Evolutionary conservation across 1,140 invertebrate species (phyloP), one percentile per base, ranked within the genome.

Genomic region (Lepidurus apus): DNA sequence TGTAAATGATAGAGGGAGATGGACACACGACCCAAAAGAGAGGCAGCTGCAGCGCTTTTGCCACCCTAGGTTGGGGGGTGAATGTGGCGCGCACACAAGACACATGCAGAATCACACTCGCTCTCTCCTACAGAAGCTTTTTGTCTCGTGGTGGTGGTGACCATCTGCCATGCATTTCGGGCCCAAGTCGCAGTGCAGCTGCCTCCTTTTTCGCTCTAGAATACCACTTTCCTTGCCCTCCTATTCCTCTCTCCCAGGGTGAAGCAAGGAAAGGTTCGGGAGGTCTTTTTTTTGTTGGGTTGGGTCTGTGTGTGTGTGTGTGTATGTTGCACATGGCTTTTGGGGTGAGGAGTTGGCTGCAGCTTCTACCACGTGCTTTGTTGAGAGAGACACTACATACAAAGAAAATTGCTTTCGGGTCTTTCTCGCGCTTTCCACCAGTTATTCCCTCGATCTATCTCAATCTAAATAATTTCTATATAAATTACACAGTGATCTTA

Each of bases 131-230:
- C 42, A 43, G 44, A 21, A n/a, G 42, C 74, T 73, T 42, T 74
- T 26, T 34, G 21, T 42, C 74, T 74, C 42, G 74, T 75, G 26
- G 42, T 75, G 74, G 53, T 65, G 53, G 53, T 65, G 53, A 65
- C 53, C 53, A 65, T 65, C 53, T 65, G 53, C 53, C 53, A 65
- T n/a, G 17, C 53, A 65, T 65, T 65, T n/a, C 21, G 13, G 21
- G 53, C 26, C 26, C 26, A 21, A 21, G 53, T 65, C 53, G 53
- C 53, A 65, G 53, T 65, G 53, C 53, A 65, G 53, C 53, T 65
- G 53, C 53, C 53, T 17, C 45, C 3, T 34, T 34, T 34, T 34
- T 34, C 34, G 34, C 34, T 34, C 34, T 34, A 34, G 34, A 34
- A 34, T 34, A 34, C 34, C 34, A 4, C 4, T n/a, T n/a, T n/a